phyloP scores from a whole-genome alignment of 1,140 invertebrate species.

The Frieseomelitta varia region DNA sequence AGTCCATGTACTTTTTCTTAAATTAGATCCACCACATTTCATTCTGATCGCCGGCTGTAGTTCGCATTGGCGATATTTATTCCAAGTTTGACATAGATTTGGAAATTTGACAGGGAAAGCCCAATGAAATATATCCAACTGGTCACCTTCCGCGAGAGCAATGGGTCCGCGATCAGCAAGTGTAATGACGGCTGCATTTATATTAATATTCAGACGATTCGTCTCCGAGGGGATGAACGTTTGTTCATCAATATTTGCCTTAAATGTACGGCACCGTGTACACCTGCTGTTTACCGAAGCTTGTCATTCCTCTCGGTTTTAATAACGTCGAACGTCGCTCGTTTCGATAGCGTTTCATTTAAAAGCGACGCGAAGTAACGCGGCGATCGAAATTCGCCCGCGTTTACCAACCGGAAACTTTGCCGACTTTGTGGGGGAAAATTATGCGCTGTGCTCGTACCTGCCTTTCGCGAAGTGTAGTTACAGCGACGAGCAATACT shows the following conservation, averaged over 20 bases:
- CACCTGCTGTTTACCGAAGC: conserved; percentile 35
- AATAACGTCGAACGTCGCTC: not conserved
- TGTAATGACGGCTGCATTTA: conserved; percentile 52
- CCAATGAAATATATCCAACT: not conserved
- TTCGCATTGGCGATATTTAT: not conserved
- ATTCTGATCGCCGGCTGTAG: not conserved
- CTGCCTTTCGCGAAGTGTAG: not conserved
- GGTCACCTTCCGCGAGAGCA: not conserved
- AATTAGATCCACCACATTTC: not conserved
- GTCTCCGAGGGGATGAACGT: conserved; percentile 16
- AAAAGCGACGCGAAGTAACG: not conserved
- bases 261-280: conserved; percentile 17
- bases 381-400: not conserved
- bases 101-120: not conserved
- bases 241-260: conserved; percentile 62
- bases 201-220: conserved; percentile 49
- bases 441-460: too few species aligned
- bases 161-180: conserved; percentile 41
- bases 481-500: not conserved
- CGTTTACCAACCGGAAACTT: not conserved
- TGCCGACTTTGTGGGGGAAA: not conserved
- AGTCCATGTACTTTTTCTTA: not conserved
- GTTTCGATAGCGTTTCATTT: not conserved
- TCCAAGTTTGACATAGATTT: not conserved
- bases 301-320: conserved; percentile 29